Percentiles rank a stretch among this genome's conserved stretches.
Evolutionary conservation across 2,797 vertebrate genomes (phyloP).

Genomic region (Anguilla obscura): DNA sequence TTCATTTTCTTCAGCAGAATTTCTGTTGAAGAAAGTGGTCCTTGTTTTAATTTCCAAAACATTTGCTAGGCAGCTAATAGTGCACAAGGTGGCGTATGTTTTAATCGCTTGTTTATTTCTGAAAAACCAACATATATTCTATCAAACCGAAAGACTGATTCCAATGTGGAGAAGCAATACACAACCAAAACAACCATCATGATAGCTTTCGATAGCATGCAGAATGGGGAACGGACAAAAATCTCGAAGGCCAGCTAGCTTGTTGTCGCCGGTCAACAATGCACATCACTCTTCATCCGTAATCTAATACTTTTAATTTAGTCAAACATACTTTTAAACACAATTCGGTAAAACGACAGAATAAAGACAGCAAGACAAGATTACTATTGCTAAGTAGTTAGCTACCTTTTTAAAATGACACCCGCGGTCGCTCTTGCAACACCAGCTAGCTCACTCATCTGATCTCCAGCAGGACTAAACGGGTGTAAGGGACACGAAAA

Average conservation of each 20-base stretch:
- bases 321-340: neutral
- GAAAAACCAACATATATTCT: neutral
- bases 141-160: neutral
- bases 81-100: neutral
- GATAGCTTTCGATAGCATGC: neutral
- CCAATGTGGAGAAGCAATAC: neutral
- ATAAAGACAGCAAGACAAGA: neutral
- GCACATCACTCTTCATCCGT: neutral
- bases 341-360: neutral
- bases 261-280: neutral
- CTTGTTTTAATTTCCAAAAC: neutral
- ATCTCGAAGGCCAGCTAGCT: neutral
- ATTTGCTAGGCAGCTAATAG: neutral
- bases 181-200: neutral
- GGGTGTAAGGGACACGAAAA: neutral
- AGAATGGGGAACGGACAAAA: neutral
- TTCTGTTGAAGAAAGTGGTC: neutral
- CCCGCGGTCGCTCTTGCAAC: neutral
- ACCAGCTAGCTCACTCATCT: neutral
- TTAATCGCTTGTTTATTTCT: neutral
- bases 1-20: neutral
- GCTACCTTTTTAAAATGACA: slow-evolving; percentile 28
- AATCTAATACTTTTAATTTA: neutral
- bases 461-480: neutral
- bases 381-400: neutral